These are phyloP conservation scores for Drosophila tani DNA, from an alignment of 1,140 invertebrate species.

Conservation along the genomic window DNA sequence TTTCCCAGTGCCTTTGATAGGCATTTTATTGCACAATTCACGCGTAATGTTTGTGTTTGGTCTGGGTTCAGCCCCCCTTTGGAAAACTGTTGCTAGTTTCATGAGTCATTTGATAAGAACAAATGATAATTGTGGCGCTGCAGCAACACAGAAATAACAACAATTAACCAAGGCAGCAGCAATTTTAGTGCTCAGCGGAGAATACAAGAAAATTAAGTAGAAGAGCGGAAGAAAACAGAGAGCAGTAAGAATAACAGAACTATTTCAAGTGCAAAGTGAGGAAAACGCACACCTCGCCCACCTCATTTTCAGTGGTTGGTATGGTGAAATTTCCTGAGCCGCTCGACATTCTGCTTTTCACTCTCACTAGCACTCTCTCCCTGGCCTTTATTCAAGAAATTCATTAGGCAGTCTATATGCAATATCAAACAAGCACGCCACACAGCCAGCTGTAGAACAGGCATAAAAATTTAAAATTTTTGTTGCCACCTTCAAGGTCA, in stretches of 20 bases:
- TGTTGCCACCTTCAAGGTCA: slow-evolving; percentile 66
- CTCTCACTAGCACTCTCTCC: slow-evolving; percentile 25
- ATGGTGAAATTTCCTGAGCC: slow-evolving; percentile 52
- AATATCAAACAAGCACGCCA: slow-evolving; percentile 31
- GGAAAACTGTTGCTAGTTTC: slow-evolving; percentile 26
- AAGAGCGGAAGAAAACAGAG: slow-evolving; percentile 19
- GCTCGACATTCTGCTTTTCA: slow-evolving; percentile 36
- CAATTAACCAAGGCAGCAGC: slow-evolving; percentile 22
- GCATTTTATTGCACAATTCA: slow-evolving; percentile 67
- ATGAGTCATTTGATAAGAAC: slow-evolving; percentile 72
- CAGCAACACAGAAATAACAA: slow-evolving; percentile 22
- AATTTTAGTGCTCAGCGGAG: slow-evolving; percentile 21
- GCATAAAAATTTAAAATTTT: slow-evolving; percentile 44
- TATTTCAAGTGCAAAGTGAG: slow-evolving; percentile 74
- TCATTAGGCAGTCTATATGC: slow-evolving; percentile 23
- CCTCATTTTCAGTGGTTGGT: slow-evolving; percentile 32
- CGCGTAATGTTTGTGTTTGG: slow-evolving; percentile 39
- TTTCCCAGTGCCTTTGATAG: slow-evolving; percentile 14
- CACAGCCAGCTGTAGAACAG: slow-evolving; percentile 22
- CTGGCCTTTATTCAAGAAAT: slow-evolving; percentile 49
- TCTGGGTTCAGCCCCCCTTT: slow-evolving; percentile 11
- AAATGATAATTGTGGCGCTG: slow-evolving; percentile 50
- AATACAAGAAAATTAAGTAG: slow-evolving; percentile 6
- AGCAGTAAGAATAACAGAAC: slow-evolving; percentile 29
- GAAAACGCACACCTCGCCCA: slow-evolving; percentile 35